A percentile compares a stretch with the other conserved stretches of the same genome.
Conservation (phyloP, 2,888 invertebrate species). For the Cecidostiba fungosa region DNA sequence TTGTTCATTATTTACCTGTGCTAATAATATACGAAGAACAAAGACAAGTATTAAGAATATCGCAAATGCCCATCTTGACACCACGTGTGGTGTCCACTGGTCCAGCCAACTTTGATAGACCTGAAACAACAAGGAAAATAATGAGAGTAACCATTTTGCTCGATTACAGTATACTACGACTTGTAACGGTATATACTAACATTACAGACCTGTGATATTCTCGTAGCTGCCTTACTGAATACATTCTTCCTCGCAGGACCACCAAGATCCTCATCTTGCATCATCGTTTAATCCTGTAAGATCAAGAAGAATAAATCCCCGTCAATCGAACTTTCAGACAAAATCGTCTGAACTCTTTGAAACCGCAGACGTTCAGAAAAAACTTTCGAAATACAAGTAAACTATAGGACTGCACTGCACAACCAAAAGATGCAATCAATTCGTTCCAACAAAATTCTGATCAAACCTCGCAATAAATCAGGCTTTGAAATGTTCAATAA, state of each 20-base stretch:
- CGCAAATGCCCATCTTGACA: conserved; percentile 90
- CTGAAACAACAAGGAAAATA: conserved; percentile 78
- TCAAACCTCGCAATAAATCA: background rate
- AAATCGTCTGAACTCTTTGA: background rate
- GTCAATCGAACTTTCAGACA: background rate
- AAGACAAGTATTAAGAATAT: conserved; percentile 87
- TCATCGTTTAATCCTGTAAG: conserved; percentile 80
- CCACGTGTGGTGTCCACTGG: conserved; percentile 91
- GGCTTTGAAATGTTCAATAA: background rate
- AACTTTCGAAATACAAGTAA: no score
- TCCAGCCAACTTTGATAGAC: conserved; percentile 93
- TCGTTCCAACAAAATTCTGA: background rate
- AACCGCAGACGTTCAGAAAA: no score
- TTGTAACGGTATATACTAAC: conserved; percentile 45
- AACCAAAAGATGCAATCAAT: background rate
- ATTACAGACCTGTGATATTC: conserved; percentile 84
- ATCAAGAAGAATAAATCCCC: conserved; percentile 51
- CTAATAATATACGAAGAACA: conserved; percentile 89
- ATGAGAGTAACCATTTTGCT: conserved; percentile 29
- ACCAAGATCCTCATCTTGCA: conserved; percentile 87
- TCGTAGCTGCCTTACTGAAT: conserved; percentile 85
- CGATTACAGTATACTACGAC: background rate
- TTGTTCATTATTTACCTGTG: conserved; percentile 85
- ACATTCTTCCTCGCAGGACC: conserved; percentile 84
- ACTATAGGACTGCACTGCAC: no score